These are phyloP conservation scores for Pampus argenteus DNA, from an alignment of 2,797 vertebrate genomes.

Conservation along the genomic window DNA sequence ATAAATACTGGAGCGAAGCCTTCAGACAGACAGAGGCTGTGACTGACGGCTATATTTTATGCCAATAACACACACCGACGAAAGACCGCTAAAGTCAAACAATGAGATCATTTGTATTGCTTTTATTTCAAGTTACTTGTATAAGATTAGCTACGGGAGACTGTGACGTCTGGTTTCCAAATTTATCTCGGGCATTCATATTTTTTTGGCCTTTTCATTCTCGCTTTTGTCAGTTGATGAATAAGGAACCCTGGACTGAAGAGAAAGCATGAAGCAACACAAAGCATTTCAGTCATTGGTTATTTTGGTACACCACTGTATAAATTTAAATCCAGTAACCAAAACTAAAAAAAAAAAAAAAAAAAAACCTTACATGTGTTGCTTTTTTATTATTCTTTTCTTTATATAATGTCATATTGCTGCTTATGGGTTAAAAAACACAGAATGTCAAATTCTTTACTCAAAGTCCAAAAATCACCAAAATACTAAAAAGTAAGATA, in stretches of 20 bases:
- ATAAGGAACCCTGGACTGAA: not conserved
- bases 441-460: not conserved
- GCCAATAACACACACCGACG: slow-evolving; percentile 34
- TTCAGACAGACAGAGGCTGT: slow-evolving; percentile 40
- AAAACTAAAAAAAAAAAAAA: not conserved
- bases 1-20: slow-evolving; percentile 45
- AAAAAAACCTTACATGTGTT: too few relatives aligned
- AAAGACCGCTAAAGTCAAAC: not conserved
- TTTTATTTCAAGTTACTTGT: not conserved
- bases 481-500: not conserved
- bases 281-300: not conserved
- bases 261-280: slow-evolving; percentile 3
- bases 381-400: too few relatives aligned
- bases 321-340: not conserved
- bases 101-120: not conserved
- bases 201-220: slow-evolving; percentile 4
- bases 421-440: not conserved
- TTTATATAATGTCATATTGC: not conserved
- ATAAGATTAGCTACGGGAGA: not conserved
- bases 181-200: not conserved
- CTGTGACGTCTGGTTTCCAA: not conserved
- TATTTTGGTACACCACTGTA: not conserved
- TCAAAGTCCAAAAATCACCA: not conserved
- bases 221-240: slow-evolving; percentile 19
- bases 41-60: slow-evolving; percentile 55